These are phyloP conservation scores for Pristionchus mayeri DNA, from an alignment of 2,888 invertebrate genomes.

Conservation along the genomic window DNA sequence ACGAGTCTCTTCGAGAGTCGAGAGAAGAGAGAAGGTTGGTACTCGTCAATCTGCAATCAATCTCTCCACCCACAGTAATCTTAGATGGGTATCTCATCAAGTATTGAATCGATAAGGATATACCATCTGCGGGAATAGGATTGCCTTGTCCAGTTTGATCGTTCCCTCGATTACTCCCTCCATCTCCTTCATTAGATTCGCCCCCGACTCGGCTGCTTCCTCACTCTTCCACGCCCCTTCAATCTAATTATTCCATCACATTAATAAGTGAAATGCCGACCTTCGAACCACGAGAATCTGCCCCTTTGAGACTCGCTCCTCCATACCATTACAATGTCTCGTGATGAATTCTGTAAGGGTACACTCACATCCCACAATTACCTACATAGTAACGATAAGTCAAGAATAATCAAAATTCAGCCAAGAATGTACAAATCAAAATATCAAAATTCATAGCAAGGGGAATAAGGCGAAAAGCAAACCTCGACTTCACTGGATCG, in stretches of 20 bases:
- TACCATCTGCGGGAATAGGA: slow-evolving; percentile 47
- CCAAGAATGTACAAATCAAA: too few relatives aligned
- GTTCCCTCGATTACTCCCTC: slow-evolving; percentile 48
- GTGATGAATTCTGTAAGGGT: slow-evolving; percentile 48
- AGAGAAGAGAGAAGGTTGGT: slow-evolving; percentile 66
- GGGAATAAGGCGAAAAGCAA: background rate
- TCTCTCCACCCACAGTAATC: background rate
- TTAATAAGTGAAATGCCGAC: slow-evolving; percentile 37
- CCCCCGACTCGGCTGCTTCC: background rate
- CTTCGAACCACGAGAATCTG: slow-evolving; percentile 68
- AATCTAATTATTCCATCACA: background rate
- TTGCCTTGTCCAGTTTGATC: slow-evolving; percentile 38
- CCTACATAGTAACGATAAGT: too few relatives aligned
- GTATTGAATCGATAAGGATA: too few relatives aligned
- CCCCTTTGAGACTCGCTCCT: slow-evolving; percentile 69
- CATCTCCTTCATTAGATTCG: slow-evolving; percentile 31
- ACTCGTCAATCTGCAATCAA: slow-evolving; percentile 64
- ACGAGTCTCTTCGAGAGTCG: slow-evolving; percentile 63
- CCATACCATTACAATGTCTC: slow-evolving; percentile 72
- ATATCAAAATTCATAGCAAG: background rate
- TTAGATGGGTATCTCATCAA: background rate
- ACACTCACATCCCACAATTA: too few relatives aligned
- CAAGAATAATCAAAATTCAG: too few relatives aligned
- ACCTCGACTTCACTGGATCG: slow-evolving; percentile 52
- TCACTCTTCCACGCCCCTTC: slow-evolving; percentile 9